Percentiles rank a stretch among this genome's conserved stretches.
Conservation (phyloP, 2,797 vertebrate species). For the Falco concolor region DNA sequence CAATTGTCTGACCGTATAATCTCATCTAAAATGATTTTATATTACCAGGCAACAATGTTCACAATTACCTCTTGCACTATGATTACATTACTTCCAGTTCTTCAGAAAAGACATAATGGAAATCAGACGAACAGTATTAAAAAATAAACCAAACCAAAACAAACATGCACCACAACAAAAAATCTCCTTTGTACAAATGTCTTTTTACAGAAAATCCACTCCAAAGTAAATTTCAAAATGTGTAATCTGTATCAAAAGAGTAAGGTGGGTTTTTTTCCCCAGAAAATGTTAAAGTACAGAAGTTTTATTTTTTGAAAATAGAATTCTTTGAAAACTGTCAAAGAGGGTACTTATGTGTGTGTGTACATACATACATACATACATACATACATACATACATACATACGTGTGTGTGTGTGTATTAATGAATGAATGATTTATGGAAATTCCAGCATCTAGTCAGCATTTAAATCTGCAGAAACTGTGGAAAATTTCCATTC, state of each 20-base stretch:
- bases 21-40: not conserved
- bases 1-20: not conserved
- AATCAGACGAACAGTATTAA: not conserved
- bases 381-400: too few relatives aligned
- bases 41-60: not conserved
- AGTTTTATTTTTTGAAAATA: not conserved
- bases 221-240: not conserved
- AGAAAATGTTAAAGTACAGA: not conserved
- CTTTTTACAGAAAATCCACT: not conserved
- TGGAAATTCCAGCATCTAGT: not conserved
- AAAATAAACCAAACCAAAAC: not conserved
- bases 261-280: not conserved
- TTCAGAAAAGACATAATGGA: not conserved
- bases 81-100: not conserved
- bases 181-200: not conserved
- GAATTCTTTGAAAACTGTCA: not conserved
- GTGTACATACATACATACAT: too few relatives aligned
- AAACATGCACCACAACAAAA: too few relatives aligned
- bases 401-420: fast-evolving
- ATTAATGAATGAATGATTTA: not conserved
- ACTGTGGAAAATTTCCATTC: not conserved
- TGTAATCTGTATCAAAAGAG: not conserved
- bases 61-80: not conserved
- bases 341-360: not conserved
- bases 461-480: not conserved